These are phyloP conservation scores for Pollimyrus isidori DNA, from an alignment of 2,113 vertebrate species.

Conservation along the genomic window DNA sequence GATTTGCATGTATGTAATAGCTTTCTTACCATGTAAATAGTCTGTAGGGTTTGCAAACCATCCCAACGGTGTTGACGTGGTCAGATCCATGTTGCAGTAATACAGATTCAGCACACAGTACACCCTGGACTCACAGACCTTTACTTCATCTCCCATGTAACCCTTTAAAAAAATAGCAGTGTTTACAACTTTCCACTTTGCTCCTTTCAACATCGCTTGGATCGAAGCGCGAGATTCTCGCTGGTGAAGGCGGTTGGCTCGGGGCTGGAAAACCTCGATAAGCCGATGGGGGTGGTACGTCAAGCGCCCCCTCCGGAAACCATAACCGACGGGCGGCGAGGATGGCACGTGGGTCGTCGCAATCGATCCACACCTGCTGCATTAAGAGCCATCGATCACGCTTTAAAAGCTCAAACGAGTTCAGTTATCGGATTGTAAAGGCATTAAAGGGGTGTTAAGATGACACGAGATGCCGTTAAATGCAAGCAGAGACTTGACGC, in stretches of 20 bases:
- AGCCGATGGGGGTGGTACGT: neutral
- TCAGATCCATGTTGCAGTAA: neutral
- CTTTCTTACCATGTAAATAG: neutral
- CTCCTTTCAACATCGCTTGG: neutral
- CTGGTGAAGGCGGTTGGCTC: neutral
- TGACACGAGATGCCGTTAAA: neutral
- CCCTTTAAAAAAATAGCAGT: neutral
- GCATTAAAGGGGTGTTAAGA: constrained; percentile 18
- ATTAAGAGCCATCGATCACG: constrained; percentile 16
- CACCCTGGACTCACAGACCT: no score
- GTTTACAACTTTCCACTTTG: neutral
- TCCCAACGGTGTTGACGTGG: neutral
- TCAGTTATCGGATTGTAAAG: constrained; percentile 21
- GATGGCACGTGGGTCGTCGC: neutral
- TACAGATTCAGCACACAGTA: neutral
- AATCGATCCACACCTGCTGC: constrained; percentile 23
- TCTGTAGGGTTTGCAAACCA: neutral
- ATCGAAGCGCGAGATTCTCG: neutral
- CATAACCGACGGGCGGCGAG: neutral
- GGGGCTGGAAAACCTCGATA: constrained; percentile 19
- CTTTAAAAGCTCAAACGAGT: constrained; percentile 21
- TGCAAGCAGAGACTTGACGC: neutral
- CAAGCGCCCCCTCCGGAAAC: neutral
- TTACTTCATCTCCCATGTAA: neutral
- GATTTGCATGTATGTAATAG: neutral